Evolutionary conservation across 2,888 invertebrate species (phyloP).

Genomic region (Diadromus collaris): DNA sequence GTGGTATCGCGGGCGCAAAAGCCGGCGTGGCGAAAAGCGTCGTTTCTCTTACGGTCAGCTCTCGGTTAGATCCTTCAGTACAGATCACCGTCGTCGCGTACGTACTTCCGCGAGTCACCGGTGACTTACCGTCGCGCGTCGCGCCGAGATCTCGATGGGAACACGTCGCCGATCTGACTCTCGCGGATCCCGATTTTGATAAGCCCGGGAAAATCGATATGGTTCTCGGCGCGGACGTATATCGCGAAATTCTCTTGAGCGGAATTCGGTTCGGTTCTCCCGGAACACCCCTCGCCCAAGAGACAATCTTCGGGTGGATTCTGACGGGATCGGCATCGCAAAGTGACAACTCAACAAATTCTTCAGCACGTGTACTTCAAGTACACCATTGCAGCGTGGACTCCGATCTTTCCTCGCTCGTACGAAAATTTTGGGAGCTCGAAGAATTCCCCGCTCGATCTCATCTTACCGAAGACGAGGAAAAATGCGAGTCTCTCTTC

Average conservation of each 20-base stretch:
- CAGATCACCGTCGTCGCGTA: slow-evolving; percentile 2
- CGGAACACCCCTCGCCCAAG: slow-evolving; percentile 11
- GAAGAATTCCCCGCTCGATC: not conserved
- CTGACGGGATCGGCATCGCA: not conserved
- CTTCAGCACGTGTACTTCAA: not conserved
- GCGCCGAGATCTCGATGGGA: not conserved
- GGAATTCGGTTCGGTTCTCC: not conserved
- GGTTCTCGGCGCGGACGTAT: slow-evolving; percentile 20
- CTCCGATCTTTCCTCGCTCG: not conserved
- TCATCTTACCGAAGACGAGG: slow-evolving; percentile 3
- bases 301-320: too few species aligned
- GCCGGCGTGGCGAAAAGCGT: not conserved
- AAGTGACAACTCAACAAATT: not conserved
- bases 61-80: not conserved
- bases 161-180: not conserved
- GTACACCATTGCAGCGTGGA: not conserved
- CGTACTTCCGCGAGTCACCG: slow-evolving; percentile 11
- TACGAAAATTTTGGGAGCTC: slow-evolving; percentile 7
- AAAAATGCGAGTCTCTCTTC: not conserved
- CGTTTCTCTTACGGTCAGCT: not conserved
- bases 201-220: slow-evolving; percentile 6
- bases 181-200: slow-evolving; percentile 7
- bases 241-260: not conserved
- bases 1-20: slow-evolving; percentile 12
- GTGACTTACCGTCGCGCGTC: slow-evolving; percentile 2